phyloP scores from a whole-genome alignment of 2,113 vertebrate species.

The Saguinus midas region DNA sequence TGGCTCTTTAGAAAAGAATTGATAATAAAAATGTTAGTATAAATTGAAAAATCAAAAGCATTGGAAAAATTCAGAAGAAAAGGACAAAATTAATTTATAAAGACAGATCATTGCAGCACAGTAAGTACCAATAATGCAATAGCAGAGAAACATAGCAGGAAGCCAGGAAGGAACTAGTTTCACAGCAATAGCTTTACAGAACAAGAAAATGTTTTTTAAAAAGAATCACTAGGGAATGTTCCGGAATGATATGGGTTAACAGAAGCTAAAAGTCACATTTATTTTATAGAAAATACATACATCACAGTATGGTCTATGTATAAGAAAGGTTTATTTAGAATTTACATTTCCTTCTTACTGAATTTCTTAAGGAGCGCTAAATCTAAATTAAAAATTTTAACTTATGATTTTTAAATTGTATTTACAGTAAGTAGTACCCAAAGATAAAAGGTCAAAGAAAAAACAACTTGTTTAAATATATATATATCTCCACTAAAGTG shows the following conservation, averaged over 20 bases:
- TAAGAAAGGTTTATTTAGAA: constrained; percentile 42
- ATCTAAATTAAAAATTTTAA: constrained; percentile 42
- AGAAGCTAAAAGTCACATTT: constrained; percentile 41
- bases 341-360: constrained; percentile 43
- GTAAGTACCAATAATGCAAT: constrained; percentile 58
- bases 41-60: constrained; percentile 24
- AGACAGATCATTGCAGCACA: constrained; percentile 48
- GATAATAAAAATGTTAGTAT: constrained; percentile 38
- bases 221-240: constrained; percentile 45
- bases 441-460: constrained; percentile 48
- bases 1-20: constrained; percentile 9
- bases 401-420: background rate
- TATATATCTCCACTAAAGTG: background rate
- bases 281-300: constrained; percentile 25
- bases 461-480: constrained; percentile 38
- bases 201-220: background rate
- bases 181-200: constrained; percentile 57
- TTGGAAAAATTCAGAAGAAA: constrained; percentile 37
- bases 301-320: background rate
- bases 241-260: constrained; percentile 16
- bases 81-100: constrained; percentile 56
- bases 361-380: constrained; percentile 11
- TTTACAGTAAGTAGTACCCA: constrained; percentile 1
- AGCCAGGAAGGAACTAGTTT: constrained; percentile 56
- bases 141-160: constrained; percentile 38